phyloP scores from a whole-genome alignment of 2,113 vertebrate species.

The Sinocyclocheilus grahami region DNA sequence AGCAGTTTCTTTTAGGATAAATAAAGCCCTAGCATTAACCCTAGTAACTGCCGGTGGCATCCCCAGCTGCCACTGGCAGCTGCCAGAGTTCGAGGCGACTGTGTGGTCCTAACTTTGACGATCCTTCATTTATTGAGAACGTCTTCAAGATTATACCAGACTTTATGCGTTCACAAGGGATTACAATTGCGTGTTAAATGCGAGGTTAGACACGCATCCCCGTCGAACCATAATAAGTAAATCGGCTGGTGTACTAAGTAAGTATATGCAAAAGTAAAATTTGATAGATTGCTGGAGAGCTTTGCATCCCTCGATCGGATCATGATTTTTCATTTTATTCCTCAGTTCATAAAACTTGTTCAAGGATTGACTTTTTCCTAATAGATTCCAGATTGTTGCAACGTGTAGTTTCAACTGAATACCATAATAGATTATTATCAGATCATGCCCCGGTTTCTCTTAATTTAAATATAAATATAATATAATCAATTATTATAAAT shows the following conservation, averaged over 20 bases:
- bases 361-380: background rate
- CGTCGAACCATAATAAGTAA: background rate
- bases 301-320: background rate
- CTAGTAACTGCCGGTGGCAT: too few relatives aligned
- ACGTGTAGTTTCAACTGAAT: background rate
- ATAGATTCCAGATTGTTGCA: background rate
- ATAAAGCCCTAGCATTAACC: too few relatives aligned
- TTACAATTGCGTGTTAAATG: background rate
- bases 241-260: background rate
- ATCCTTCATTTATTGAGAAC: too few relatives aligned
- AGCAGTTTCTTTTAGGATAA: too few relatives aligned
- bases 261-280: background rate
- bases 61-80: too few relatives aligned
- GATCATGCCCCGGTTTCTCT: background rate
- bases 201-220: background rate
- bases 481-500: background rate
- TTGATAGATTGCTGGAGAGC: background rate
- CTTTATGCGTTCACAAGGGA: background rate
- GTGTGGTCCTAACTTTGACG: too few relatives aligned
- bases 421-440: background rate
- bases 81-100: too few relatives aligned
- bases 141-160: too few relatives aligned
- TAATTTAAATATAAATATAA: background rate
- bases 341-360: background rate
- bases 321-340: background rate